Evolutionary conservation across 2,888 invertebrate genomes (phyloP), one percentile per base, ranked within the genome.

Genomic region (Nectonema munidae): DNA sequence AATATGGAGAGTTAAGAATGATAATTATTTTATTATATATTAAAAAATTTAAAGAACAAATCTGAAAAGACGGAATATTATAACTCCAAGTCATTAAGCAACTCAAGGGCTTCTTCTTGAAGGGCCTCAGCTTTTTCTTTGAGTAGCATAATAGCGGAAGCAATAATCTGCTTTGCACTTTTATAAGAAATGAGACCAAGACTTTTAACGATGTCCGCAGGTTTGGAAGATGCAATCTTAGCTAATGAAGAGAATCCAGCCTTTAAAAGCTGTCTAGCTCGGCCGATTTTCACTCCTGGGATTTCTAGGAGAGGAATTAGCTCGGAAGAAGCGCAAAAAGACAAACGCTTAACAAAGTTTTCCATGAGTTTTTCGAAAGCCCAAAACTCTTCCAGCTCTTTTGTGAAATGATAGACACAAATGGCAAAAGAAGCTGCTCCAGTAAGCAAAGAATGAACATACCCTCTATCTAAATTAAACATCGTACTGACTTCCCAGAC

Each of bases 51-150:
- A n/a, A n/a, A n/a, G n/a, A 21, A 25, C 3, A 36, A 36, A 3
- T 3, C 21, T 19, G 13, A 6, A 3, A 13, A 36, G n/a, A 13
- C 14, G 13, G 19, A 16, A 15, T 11, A 3, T 25, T 9, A 6
- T 18, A 16, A 34, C 17, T 14, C 3, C 20, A 25, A 19, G 21
- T 16, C 21, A n/a, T 25, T 16, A 15, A 45, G 32, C 17, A 47
- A 29, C 17, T 67, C 68, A 50, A 71, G 71, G 0, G 71, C 73
- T 55, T 76, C 73, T 41, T 76, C 76, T 45, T 71, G 64, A 39
- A 81, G 58, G 47, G 70, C 68, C 50, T 79, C 77, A n/a, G 73
- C 67, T 54, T 70, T 71, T 52, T 74, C 71, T 49, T 73, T 62
- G 37, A 79, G 55, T 49, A 71, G 52, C 53, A 73, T 74, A 65